These are phyloP conservation scores for Morphnarchus princeps DNA, from an alignment of 2,113 vertebrate genomes.

Conservation along the genomic window DNA sequence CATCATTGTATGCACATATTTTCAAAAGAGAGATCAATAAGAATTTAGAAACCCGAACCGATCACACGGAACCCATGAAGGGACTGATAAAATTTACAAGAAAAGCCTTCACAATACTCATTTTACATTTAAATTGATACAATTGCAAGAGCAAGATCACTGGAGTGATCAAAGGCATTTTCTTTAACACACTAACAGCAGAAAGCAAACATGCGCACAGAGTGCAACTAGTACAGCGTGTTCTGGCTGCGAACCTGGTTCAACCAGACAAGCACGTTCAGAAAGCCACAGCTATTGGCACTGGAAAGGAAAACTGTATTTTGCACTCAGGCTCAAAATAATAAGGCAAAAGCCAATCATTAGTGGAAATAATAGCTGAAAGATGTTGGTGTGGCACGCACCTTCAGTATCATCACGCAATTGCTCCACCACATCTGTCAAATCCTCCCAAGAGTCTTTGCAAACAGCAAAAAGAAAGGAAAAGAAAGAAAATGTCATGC, in stretches of 20 bases:
- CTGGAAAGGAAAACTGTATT: not conserved
- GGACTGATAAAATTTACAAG: not conserved
- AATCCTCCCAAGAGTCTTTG: slow-evolving; percentile 96
- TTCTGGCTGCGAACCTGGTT: not conserved
- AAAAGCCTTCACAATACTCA: not conserved
- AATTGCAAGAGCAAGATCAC: not conserved
- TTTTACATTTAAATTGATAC: not conserved
- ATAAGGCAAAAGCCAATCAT: slow-evolving; percentile 32
- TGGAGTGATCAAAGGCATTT: not conserved
- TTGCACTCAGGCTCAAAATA: not conserved
- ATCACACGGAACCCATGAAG: not conserved
- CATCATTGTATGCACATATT: not conserved
- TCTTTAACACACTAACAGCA: not conserved
- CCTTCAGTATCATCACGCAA: slow-evolving; percentile 88
- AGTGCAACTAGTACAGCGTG: accelerated
- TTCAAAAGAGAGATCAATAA: not conserved
- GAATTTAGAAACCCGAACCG: not conserved
- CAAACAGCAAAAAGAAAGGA: slow-evolving; percentile 83
- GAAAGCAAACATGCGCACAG: not conserved
- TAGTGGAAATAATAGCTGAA: slow-evolving; percentile 59
- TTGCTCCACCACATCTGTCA: slow-evolving; percentile 91
- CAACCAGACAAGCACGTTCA: not conserved
- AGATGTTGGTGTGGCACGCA: slow-evolving; percentile 82
- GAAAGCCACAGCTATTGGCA: not conserved
- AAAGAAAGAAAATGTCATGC: slow-evolving; percentile 84